Evolutionary conservation across 2,888 invertebrate genomes (phyloP).

Genomic region (Tanypteryx hageni): DNA sequence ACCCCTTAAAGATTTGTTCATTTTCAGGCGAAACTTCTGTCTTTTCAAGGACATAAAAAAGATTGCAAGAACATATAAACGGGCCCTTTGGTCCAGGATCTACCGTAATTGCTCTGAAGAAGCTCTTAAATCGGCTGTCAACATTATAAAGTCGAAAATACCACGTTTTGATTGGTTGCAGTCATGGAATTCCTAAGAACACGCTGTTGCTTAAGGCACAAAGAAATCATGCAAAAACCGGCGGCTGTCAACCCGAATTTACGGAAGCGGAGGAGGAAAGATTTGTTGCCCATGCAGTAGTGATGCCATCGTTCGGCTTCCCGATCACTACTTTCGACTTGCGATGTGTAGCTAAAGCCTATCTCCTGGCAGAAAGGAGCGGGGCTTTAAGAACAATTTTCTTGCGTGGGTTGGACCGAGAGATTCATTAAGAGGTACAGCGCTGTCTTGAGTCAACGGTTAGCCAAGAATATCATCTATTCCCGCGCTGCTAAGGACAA

Average conservation of each 20-base stretch:
- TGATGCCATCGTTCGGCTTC: slow-evolving; percentile 69
- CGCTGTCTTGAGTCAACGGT: slow-evolving; percentile 65
- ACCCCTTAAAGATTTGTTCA: too few relatives aligned
- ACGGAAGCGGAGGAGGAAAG: slow-evolving; percentile 69
- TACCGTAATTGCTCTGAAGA: not conserved
- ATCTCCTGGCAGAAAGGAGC: slow-evolving; percentile 67
- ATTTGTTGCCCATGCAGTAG: slow-evolving; percentile 68
- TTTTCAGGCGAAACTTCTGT: too few relatives aligned
- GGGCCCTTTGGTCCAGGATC: not conserved
- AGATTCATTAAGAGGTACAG: slow-evolving; percentile 69
- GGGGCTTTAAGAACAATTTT: slow-evolving; percentile 60
- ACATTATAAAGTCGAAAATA: not conserved
- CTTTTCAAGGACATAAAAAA: not conserved
- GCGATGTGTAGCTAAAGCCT: slow-evolving; percentile 68
- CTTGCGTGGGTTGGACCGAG: slow-evolving; percentile 70
- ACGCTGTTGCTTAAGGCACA: not conserved
- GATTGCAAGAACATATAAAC: not conserved
- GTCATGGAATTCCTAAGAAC: not conserved
- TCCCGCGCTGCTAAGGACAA: slow-evolving; percentile 33
- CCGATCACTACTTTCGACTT: slow-evolving; percentile 69
- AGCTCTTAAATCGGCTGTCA: fast-evolving
- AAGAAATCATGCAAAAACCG: slow-evolving; percentile 64
- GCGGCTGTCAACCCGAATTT: slow-evolving; percentile 68
- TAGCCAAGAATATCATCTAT: slow-evolving; percentile 66
- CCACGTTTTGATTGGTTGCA: not conserved